Conservation (phyloP, 1,140 invertebrate genomes). For the Drosophila ficusphila region DNA sequence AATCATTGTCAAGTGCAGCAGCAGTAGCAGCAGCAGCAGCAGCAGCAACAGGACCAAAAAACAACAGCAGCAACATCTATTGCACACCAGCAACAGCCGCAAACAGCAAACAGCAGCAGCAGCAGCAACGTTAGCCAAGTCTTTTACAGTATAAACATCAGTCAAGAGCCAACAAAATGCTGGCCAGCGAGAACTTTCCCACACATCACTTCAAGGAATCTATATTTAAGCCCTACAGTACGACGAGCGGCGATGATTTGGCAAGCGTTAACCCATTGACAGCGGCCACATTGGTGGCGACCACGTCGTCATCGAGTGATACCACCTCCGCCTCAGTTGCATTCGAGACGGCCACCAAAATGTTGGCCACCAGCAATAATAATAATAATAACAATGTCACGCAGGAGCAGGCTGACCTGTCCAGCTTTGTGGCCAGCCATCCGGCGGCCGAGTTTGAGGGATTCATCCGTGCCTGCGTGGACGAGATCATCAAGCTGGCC, state of each 20-base stretch:
- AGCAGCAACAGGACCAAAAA: constrained; percentile 11
- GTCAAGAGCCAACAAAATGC: constrained; percentile 70
- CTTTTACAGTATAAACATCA: constrained; percentile 37
- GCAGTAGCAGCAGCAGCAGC: constrained; percentile 8
- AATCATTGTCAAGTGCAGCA: constrained; percentile 66
- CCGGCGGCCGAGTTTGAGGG: constrained; percentile 87
- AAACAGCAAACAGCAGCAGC: too few species aligned
- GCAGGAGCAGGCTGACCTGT: constrained; percentile 41
- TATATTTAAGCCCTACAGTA: constrained; percentile 80
- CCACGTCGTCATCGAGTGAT: constrained; percentile 61
- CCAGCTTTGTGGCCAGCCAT: constrained; percentile 68
- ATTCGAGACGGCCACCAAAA: constrained; percentile 57
- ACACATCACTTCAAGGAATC: constrained; percentile 76
- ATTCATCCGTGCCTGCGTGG: constrained; percentile 89
- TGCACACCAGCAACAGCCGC: not conserved
- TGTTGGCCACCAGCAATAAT: constrained; percentile 39
- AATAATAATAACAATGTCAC: constrained; percentile 36
- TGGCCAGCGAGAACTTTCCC: constrained; percentile 77
- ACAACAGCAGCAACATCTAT: constrained; percentile 7
- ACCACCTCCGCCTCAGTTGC: constrained; percentile 31
- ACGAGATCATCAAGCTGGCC: constrained; percentile 89
- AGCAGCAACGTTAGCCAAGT: constrained; percentile 14
- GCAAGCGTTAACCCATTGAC: constrained; percentile 42
- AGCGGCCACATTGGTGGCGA: constrained; percentile 22
- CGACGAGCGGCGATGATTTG: constrained; percentile 61